These are phyloP conservation scores for Siniperca scherzeri DNA, from an alignment of 2,797 vertebrate species.

Conservation along the genomic window DNA sequence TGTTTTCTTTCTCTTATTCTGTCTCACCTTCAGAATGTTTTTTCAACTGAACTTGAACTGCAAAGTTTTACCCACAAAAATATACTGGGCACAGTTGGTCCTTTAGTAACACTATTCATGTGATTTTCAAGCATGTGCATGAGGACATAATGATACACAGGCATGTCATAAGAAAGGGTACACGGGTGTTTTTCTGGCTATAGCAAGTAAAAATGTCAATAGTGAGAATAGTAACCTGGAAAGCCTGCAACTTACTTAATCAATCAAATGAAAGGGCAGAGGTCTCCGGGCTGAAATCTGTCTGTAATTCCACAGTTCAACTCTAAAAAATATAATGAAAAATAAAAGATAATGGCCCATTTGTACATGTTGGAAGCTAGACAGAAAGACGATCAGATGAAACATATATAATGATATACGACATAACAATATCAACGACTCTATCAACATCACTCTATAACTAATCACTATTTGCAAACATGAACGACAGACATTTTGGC, in stretches of 20 bases:
- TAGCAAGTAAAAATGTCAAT: neutral
- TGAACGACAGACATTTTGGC: neutral
- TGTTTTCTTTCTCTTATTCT: constrained; percentile 11
- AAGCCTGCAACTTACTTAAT: neutral
- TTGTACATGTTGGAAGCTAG: neutral
- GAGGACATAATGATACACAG: neutral
- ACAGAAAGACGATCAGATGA: neutral
- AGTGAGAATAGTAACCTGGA: neutral
- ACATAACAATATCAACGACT: too few species aligned
- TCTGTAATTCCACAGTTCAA: neutral
- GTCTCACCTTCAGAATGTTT: neutral
- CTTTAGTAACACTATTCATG: neutral
- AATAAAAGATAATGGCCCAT: neutral
- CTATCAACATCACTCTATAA: neutral
- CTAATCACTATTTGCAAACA: constrained; percentile 7
- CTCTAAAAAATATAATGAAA: neutral
- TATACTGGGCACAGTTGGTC: neutral
- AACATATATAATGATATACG: neutral
- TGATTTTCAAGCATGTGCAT: neutral
- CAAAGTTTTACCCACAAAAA: neutral
- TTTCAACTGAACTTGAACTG: neutral
- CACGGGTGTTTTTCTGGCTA: constrained; percentile 8
- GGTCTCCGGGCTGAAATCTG: neutral
- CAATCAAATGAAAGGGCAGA: neutral
- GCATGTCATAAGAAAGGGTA: neutral